A percentile compares a stretch with the other conserved stretches of the same genome.
Conservation (phyloP, 2,797 vertebrate species). For the Neoniphon sammara region DNA sequence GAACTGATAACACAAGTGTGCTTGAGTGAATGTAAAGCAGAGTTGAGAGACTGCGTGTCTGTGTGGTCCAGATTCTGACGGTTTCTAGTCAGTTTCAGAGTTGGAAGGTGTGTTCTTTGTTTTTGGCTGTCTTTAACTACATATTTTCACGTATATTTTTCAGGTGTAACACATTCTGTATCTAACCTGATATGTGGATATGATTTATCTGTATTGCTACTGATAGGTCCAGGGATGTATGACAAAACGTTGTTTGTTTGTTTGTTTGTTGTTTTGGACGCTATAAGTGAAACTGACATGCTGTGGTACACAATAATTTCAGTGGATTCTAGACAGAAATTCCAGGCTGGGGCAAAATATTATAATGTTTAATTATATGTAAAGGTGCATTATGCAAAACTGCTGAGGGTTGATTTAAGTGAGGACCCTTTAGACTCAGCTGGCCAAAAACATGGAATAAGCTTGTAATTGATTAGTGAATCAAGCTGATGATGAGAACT, state of each 20-base stretch:
- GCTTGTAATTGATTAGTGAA: no score
- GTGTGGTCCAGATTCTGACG: constrained; percentile 12
- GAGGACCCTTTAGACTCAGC: no score
- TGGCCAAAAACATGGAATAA: no score
- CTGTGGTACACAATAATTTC: background rate
- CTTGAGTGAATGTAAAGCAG: constrained; percentile 17
- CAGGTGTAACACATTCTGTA: background rate
- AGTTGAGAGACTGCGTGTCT: background rate
- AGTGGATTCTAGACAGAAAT: background rate
- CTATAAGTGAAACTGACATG: background rate
- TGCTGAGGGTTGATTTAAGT: no score
- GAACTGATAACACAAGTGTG: constrained; percentile 13
- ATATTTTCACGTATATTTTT: constrained; percentile 18
- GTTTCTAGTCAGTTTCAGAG: background rate
- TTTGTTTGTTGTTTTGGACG: background rate
- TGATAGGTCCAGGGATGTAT: background rate
- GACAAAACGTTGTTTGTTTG: background rate
- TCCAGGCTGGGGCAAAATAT: background rate
- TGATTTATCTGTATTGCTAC: background rate
- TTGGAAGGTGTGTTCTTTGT: background rate
- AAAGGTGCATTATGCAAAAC: no score
- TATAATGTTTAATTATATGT: background rate
- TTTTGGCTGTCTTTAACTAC: constrained; percentile 45
- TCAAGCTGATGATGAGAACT: no score
- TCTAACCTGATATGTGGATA: constrained; percentile 13